These are phyloP conservation scores for Ctenopoma multispine DNA, from an alignment of 2,797 vertebrate species.

Conservation along the genomic window DNA sequence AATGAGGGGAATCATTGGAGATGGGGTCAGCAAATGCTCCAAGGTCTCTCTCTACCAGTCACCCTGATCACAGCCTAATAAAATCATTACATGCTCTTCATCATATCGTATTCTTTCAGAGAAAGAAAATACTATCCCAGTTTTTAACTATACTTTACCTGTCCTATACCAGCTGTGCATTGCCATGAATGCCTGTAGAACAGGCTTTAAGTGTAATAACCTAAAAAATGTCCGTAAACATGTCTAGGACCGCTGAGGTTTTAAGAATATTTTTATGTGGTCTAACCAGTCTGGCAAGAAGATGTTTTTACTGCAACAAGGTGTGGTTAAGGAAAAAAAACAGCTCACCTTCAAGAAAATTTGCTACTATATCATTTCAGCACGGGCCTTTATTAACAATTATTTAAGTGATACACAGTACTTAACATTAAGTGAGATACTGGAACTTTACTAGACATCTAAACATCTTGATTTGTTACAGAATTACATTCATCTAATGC, in stretches of 20 bases:
- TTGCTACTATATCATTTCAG: not conserved
- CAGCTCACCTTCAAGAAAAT: not conserved
- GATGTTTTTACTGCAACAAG: conserved; percentile 15
- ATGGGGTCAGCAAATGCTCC: conserved; percentile 80
- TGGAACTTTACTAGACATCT: not conserved
- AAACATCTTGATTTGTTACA: not conserved
- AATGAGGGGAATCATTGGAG: conserved; percentile 81
- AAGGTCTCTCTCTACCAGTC: conserved; percentile 73
- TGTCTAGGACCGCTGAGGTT: not conserved
- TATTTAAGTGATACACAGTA: not conserved
- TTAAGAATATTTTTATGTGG: not conserved
- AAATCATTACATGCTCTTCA: conserved; percentile 77
- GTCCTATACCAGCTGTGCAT: not conserved
- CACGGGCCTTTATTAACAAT: not conserved
- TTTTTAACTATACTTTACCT: conserved; percentile 21
- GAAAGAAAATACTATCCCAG: conserved; percentile 50
- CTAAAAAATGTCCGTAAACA: not conserved
- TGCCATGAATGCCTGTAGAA: not conserved
- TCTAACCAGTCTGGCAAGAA: conserved; percentile 57
- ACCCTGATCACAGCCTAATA: conserved; percentile 79
- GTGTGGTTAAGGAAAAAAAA: conserved; percentile 43
- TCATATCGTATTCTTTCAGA: conserved; percentile 58
- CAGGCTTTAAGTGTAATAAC: not conserved
- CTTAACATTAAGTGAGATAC: not conserved
- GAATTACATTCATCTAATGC: not conserved